phyloP scores from a whole-genome alignment of 2,797 vertebrate genomes.

The Lateolabrax maculatus region DNA sequence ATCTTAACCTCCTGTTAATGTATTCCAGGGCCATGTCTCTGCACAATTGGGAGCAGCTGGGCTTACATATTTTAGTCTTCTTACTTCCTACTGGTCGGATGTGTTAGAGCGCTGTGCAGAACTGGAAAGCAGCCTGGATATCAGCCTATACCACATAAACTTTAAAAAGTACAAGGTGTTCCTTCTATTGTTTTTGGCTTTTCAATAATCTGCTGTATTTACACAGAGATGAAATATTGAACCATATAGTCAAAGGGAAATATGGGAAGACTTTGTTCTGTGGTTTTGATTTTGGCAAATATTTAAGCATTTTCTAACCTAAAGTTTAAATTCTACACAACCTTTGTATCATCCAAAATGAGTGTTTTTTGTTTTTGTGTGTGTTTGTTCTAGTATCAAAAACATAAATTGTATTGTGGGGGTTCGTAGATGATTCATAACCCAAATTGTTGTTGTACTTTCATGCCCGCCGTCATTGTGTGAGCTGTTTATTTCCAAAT shows the following conservation, averaged over 20 bases:
- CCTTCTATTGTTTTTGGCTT: conserved; percentile 20
- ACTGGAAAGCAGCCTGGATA: conserved; percentile 47
- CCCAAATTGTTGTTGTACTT: background rate
- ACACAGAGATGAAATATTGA: conserved; percentile 13
- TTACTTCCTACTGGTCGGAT: conserved; percentile 62
- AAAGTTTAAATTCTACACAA: background rate
- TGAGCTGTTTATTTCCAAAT: conserved; percentile 30
- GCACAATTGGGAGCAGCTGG: conserved; percentile 75
- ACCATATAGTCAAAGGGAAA: background rate
- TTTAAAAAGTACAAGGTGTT: conserved; percentile 60
- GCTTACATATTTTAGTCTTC: conserved; percentile 60
- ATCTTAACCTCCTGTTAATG: conserved; percentile 58
- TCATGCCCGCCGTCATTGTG: background rate
- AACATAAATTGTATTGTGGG: background rate
- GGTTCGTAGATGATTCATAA: conserved; percentile 13
- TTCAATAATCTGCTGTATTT: conserved; percentile 27
- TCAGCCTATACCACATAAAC: conserved; percentile 32
- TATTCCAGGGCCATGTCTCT: conserved; percentile 59
- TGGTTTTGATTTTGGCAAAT: conserved; percentile 54
- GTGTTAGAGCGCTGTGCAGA: conserved; percentile 39
- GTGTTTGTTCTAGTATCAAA: background rate
- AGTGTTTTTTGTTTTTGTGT: no score
- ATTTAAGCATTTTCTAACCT: conserved; percentile 18
- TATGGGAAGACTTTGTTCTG: conserved; percentile 19
- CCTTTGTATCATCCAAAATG: background rate